A percentile compares a stretch with the other conserved stretches of the same genome.
Conservation (phyloP, 2,113 vertebrate genomes). For the Platichthys stellatus region DNA sequence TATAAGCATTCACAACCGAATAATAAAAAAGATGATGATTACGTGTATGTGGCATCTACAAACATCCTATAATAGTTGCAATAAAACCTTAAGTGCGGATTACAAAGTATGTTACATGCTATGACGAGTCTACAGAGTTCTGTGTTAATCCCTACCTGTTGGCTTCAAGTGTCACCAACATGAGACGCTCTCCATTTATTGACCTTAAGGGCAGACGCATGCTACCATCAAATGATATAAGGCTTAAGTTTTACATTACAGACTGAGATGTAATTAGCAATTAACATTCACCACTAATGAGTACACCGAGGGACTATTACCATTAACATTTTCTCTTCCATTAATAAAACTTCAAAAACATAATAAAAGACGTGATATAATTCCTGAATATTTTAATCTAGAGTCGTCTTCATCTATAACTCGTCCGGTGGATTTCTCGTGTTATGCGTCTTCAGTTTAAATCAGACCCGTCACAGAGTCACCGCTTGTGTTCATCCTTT, state of each 20-base stretch:
- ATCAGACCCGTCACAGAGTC: conserved; percentile 22
- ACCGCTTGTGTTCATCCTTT: conserved; percentile 14
- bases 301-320: conserved; percentile 71
- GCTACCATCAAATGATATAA: conserved; percentile 76
- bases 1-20: conserved; percentile 30
- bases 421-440: conserved; percentile 31
- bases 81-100: conserved; percentile 44
- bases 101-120: conserved; percentile 67
- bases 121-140: conserved; percentile 43
- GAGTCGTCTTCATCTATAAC: conserved; percentile 47
- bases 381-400: conserved; percentile 71
- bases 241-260: conserved; percentile 74
- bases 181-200: conserved; percentile 38
- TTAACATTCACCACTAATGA: conserved; percentile 78
- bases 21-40: conserved; percentile 12
- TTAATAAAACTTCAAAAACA: conserved; percentile 66
- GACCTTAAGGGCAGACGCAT: conserved; percentile 63
- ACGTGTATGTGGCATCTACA: conserved; percentile 32
- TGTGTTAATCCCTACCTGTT: conserved; percentile 46
- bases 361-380: conserved; percentile 60
- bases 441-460: conserved; percentile 44
- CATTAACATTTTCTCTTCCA: conserved; percentile 55
- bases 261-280: conserved; percentile 74
- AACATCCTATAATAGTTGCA: conserved; percentile 39
- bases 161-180: conserved; percentile 62